Conservation (phyloP, 2,113 vertebrate genomes). For the Penelope pileata region DNA sequence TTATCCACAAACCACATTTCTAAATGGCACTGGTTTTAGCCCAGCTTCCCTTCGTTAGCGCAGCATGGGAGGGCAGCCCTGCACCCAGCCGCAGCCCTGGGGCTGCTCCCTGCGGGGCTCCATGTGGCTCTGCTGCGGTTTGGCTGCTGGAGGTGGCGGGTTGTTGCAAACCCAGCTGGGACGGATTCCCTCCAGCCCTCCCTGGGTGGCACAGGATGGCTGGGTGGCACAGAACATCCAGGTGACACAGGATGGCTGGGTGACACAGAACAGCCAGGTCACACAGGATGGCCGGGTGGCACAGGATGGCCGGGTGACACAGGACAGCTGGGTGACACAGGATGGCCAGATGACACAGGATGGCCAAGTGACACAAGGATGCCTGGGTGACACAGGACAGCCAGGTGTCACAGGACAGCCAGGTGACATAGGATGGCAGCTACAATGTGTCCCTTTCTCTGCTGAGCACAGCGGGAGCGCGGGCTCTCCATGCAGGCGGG, state of each 20-base stretch:
- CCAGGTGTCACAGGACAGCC: too few species aligned
- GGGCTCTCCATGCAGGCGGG: neutral
- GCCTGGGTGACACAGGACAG: too few species aligned
- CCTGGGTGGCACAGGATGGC: neutral
- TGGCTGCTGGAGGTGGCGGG: neutral
- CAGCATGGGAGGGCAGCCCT: accelerated
- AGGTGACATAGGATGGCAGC: accelerated
- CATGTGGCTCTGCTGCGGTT: accelerated
- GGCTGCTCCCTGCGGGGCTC: neutral
- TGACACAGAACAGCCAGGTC: too few species aligned
- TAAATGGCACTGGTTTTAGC: neutral
- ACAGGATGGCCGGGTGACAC: too few species aligned
- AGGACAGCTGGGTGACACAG: neutral
- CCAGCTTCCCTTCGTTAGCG: accelerated
- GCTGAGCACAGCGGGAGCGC: too few species aligned
- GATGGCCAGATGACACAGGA: neutral
- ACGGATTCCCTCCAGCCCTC: too few species aligned
- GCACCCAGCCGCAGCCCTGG: accelerated
- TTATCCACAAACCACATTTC: accelerated
- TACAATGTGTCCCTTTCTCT: neutral
- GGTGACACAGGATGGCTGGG: too few species aligned
- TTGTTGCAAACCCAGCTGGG: neutral
- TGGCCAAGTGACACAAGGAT: too few species aligned
- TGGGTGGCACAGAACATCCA: too few species aligned
- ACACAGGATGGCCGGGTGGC: too few species aligned